Base-by-base conservation (phyloP, 2,888 invertebrate species). In the Orthosia gracilis region DNA sequence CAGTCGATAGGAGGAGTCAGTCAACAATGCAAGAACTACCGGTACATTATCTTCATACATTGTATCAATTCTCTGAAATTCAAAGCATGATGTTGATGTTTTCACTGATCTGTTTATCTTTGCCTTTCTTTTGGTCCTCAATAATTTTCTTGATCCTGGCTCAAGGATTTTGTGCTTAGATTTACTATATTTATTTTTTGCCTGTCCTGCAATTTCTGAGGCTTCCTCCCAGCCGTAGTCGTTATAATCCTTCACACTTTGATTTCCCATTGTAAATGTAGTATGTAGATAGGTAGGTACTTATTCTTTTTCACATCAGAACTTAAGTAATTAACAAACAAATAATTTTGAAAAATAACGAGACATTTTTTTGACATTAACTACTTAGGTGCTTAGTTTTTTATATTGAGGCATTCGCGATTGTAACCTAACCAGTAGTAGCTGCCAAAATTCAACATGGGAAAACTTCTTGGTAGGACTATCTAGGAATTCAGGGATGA, bases 1-100 rank as follows among this genome's bases (percentile, higher is more conserved):
- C 40, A 83, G 70, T 68, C 72, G 77, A 73, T 79, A 83, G 18
- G 83, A 76, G 31, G 81, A 73, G 47, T 87, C 84, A 26, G 85
- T 64, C 67, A 91, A 70, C 45, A 91, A 83, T 61, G 89, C 86
- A 66, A 90, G 68, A 63, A 90, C 62, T 23, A 91, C 70, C 1
- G 91, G 89, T 47, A 77, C 75, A 58, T 87, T 86, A 47, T 86
- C 84, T 61, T 76, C 78, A 31, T 88, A 69, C 26, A 85, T 57
- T 26, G 73, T 64, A 61, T 83, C 83, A 47, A 88, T 73, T 75
- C 62, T 88, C 58, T 78, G 78, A 21, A 81, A 82, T 65, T 88
- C 84, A 57, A 63, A 69, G 23, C 78, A 69, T 23, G 81, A 65
- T 50, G 72, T 45, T 31, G 62, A 26, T 61, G 50, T 40, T 67